Base-by-base conservation (phyloP, 37 sponge, comb jelly and placozoan genomes). In the Geodia barretti region DNA sequence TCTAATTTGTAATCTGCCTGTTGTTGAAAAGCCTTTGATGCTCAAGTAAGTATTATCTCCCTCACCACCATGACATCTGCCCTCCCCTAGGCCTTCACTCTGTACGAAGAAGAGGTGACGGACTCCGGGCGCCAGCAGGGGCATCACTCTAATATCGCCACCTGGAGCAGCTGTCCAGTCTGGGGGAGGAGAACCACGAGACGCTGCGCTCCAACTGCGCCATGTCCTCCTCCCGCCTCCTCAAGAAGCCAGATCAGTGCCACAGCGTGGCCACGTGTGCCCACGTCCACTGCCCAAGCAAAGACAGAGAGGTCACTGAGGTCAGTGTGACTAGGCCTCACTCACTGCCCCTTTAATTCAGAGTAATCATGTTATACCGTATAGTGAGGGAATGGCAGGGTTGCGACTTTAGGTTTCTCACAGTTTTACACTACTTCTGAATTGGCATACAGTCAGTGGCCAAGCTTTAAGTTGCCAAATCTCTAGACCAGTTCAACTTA, bases 231-330 rank as follows among this genome's bases (percentile, higher is more conserved):
- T 85, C 93, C 62, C 97, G 97, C 23, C 79, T 99, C 54, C 85
- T 99, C 37, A 99, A 97, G 89, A 99, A 99, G 78, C 93, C 99
- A 20, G 97, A 96, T 80, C 99, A 99, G 88, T 94, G 97, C 58
- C 89, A 97, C 31, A 86, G 80, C 59, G 99, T 99, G 26, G 91
- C 90, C 21, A 72, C 83, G 5, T 97, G 93, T 63, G 90, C 99
- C 5, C 97, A 99, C 61, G 84, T 99, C 24, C 73, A 80, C 28
- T 76, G 75, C 14, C 75, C 82, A 25, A 35, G 64, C 33, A 29
- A 35, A 31, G 75, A 79, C 17, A 72, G 82, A 38, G 43, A 36
- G 21, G 73, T 72, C 17, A 24, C 9, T 21, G 77, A 77, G 77
- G 77, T 64, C 3, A 29, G 61, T 30, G 25, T 28, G 1, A 29